Evolutionary conservation across 2,888 invertebrate species (phyloP).

Genomic region (Beris morrisii): DNA sequence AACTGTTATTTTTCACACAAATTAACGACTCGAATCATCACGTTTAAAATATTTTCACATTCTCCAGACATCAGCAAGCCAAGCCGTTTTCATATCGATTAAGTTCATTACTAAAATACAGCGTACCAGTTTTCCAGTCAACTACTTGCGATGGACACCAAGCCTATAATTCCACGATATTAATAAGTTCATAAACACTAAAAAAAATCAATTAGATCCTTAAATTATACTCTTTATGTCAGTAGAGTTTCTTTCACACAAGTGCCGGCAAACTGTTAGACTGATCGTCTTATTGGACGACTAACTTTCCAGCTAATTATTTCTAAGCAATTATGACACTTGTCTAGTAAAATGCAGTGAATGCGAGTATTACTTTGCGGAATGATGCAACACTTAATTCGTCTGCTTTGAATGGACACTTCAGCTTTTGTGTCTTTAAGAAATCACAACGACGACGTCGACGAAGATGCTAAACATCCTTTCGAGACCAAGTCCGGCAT

Average conservation of each 20-base stretch:
- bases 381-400: too few species aligned
- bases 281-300: not conserved
- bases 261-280: not conserved
- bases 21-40: constrained; percentile 8
- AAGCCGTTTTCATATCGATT: constrained; percentile 17
- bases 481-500: too few species aligned
- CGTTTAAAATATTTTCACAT: constrained; percentile 21
- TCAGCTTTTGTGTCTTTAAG: too few species aligned
- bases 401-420: too few species aligned
- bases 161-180: constrained; percentile 18
- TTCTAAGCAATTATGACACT: constrained; percentile 14
- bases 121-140: too few species aligned
- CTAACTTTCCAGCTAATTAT: not conserved
- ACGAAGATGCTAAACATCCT: too few species aligned
- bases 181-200: constrained; percentile 18
- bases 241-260: constrained; percentile 3
- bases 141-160: not conserved
- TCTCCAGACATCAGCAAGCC: not conserved
- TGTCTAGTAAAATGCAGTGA: not conserved
- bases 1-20: not conserved
- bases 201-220: constrained; percentile 29
- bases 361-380: too few species aligned
- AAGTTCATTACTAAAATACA: constrained; percentile 7
- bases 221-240: constrained; percentile 18
- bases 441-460: too few species aligned